phyloP scores from a whole-genome alignment of 23 tunicate genomes.

The Diplosoma virens region DNA sequence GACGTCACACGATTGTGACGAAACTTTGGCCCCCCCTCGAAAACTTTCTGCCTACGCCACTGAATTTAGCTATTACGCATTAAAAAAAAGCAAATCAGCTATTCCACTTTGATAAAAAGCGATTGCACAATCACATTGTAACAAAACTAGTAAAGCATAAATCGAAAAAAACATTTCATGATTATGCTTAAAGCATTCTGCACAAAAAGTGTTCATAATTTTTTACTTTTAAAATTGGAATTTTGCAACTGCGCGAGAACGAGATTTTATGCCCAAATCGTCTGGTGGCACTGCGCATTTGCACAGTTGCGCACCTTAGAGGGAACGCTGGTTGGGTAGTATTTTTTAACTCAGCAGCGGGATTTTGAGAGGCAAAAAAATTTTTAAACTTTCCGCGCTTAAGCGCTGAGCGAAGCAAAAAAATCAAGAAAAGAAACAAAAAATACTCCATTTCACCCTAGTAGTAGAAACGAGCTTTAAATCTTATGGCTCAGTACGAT shows the following conservation, averaged over 20 bases:
- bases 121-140: background rate
- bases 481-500: too few species aligned
- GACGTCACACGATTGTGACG: too few species aligned
- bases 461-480: too few species aligned
- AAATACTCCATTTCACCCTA: too few species aligned
- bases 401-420: too few species aligned
- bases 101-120: background rate
- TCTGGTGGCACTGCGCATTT: background rate
- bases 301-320: too few species aligned
- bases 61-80: background rate
- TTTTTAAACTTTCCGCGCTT: too few species aligned
- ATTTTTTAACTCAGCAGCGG: too few species aligned
- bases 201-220: background rate
- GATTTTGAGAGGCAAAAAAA: too few species aligned
- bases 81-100: background rate
- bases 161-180: background rate
- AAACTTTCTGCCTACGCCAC: background rate
- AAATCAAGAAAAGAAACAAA: too few species aligned
- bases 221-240: background rate
- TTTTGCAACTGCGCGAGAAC: background rate
- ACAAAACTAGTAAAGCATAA: background rate
- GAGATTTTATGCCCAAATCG: background rate
- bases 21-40: too few species aligned
- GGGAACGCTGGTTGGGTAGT: too few species aligned
- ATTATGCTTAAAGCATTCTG: background rate